A percentile compares a stretch with the other conserved stretches of the same genome.
Conservation (phyloP, 37 sponge, comb jelly and placozoan genomes). For the Cladorhizidae sp. region DNA sequence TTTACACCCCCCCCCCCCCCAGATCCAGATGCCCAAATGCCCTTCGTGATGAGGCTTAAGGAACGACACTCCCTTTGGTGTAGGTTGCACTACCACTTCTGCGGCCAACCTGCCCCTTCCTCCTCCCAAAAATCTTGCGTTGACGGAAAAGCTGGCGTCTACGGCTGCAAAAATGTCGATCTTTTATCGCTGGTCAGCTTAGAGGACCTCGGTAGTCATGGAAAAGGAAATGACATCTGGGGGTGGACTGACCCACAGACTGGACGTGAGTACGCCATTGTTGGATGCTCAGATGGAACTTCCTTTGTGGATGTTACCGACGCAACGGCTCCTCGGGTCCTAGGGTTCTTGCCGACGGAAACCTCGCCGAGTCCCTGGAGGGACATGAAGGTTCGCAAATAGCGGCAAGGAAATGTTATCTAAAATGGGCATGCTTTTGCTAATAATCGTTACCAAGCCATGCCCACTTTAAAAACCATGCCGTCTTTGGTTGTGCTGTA, state of each 20-base stretch:
- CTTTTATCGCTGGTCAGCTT: conserved; percentile 56
- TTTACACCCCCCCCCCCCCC: too few relatives aligned
- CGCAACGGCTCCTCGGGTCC: conserved; percentile 42
- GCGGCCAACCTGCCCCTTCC: conserved; percentile 23
- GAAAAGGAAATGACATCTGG: conserved; percentile 78
- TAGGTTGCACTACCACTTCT: conserved; percentile 23
- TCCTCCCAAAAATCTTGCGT: conserved; percentile 22
- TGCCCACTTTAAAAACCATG: too few relatives aligned
- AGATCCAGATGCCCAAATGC: conserved; percentile 52
- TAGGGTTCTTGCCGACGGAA: conserved; percentile 66
- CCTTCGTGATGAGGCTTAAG: conserved; percentile 64
- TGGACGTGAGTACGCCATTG: conserved; percentile 58
- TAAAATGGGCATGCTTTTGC: too few relatives aligned
- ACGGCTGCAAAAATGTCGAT: conserved; percentile 74
- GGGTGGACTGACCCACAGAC: conserved; percentile 80
- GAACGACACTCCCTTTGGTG: conserved; percentile 36
- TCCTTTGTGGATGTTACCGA: conserved; percentile 82
- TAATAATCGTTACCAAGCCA: too few relatives aligned
- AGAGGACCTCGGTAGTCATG: conserved; percentile 43
- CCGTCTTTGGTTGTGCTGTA: too few relatives aligned
- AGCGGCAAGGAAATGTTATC: too few relatives aligned
- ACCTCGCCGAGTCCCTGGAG: conserved; percentile 61
- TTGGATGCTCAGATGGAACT: conserved; percentile 66
- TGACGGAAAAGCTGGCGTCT: conserved; percentile 59
- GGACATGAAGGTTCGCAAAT: conserved; percentile 67